Evolutionary conservation across 2,888 invertebrate genomes (phyloP).

Genomic region (Spilosoma lubricipeda): DNA sequence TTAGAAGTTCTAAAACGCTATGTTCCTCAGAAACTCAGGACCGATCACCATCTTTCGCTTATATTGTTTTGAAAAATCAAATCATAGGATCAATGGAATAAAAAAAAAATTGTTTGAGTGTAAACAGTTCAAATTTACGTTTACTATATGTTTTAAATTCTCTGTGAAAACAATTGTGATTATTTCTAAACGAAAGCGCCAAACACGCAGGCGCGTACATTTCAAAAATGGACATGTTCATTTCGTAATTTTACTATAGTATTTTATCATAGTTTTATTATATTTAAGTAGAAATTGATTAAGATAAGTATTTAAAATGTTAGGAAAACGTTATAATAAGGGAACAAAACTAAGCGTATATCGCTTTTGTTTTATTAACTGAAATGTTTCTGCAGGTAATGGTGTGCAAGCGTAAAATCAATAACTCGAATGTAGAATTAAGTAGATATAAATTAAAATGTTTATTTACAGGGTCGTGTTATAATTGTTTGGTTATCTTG

Average conservation of each 20-base stretch:
- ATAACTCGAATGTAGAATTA: conserved; percentile 49
- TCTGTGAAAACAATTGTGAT: background rate
- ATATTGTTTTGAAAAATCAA: background rate
- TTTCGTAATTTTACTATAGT: conserved; percentile 51
- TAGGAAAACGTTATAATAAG: conserved; percentile 62
- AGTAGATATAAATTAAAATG: conserved; percentile 32
- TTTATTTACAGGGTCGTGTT: conserved; percentile 79
- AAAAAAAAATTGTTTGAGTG: background rate
- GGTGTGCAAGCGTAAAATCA: conserved; percentile 53
- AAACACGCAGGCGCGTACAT: conserved; percentile 62
- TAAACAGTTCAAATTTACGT: background rate
- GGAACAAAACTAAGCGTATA: conserved; percentile 72
- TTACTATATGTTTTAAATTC: background rate
- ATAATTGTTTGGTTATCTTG: conserved; percentile 85
- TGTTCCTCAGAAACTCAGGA: background rate
- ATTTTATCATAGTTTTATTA: conserved; percentile 55
- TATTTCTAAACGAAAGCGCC: conserved; percentile 31
- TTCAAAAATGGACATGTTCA: conserved; percentile 58
- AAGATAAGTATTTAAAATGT: conserved; percentile 70
- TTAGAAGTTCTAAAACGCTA: background rate
- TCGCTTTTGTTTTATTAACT: conserved; percentile 74
- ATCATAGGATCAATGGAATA: background rate
- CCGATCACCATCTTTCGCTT: background rate
- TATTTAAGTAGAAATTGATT: conserved; percentile 61
- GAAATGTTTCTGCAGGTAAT: conserved; percentile 84